phyloP scores from a whole-genome alignment of 2,888 invertebrate genomes.

The Hololepta plana region DNA sequence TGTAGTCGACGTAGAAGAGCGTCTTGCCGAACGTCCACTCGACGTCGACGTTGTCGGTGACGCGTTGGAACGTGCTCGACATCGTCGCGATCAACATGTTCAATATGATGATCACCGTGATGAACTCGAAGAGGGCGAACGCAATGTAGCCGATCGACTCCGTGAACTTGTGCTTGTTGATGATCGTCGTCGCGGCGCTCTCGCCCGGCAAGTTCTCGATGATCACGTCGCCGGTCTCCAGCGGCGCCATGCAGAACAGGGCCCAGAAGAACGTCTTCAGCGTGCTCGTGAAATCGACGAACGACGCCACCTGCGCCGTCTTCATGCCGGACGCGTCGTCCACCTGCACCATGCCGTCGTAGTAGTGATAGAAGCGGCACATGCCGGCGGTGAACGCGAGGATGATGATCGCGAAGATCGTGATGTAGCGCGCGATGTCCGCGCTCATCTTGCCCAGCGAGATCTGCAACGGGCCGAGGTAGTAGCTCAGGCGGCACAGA shows the following conservation, averaged over 20 bases:
- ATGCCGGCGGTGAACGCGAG: conserved; percentile 41
- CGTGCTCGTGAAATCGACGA: conserved; percentile 37
- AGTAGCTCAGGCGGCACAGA: conserved; percentile 41
- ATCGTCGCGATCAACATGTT: conserved; percentile 70
- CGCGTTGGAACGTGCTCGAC: conserved; percentile 56
- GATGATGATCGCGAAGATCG: conserved; percentile 40
- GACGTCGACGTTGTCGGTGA: conserved; percentile 46
- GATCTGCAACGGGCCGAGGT: conserved; percentile 46
- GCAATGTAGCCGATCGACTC: conserved; percentile 49
- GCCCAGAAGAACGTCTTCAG: conserved; percentile 53
- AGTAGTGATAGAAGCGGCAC: conserved; percentile 44
- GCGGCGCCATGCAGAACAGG: conserved; percentile 45
- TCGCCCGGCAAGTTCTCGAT: conserved; percentile 37
- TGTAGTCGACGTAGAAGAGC: conserved; percentile 53
- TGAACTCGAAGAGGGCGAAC: conserved; percentile 48
- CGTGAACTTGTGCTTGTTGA: conserved; percentile 40
- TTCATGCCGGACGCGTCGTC: conserved; percentile 37
- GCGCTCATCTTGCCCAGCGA: conserved; percentile 48
- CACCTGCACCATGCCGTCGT: conserved; percentile 40
- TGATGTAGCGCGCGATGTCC: conserved; percentile 43
- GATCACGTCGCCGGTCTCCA: conserved; percentile 45
- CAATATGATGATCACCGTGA: conserved; percentile 51
- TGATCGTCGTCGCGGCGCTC: conserved; percentile 27
- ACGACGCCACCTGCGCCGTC: conserved; percentile 34
- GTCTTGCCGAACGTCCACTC: conserved; percentile 66